Base-by-base conservation (phyloP, 2,113 vertebrate genomes). In the Struthidea cinerea region DNA sequence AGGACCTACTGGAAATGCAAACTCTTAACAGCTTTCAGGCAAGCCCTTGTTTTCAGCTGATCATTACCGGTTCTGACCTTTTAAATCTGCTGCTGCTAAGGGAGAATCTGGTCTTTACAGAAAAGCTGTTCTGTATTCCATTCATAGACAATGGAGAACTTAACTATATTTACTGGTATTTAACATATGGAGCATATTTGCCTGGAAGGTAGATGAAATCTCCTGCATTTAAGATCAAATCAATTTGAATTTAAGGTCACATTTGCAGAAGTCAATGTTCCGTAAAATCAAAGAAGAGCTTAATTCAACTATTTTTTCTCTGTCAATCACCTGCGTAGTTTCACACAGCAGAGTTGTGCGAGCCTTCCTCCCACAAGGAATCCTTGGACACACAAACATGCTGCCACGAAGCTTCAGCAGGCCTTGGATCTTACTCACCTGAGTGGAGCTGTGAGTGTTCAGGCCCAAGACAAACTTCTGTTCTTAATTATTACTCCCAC, bases 181-280 rank as follows among this genome's bases (percentile, higher is more conserved):
- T 96, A 97, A 95, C 94, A 95, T 95, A 96, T 84, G 92, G 83
- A 93, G 85, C 85, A 95, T 96, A 96, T 96, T 95, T 96, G 90
- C 93, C 96, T 96, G 90, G 90, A 97, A 95, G 90, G 93, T 95
- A 95, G 83, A 91, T 95, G 87, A 94, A 95, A 96, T 96, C 92
- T 94, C 88, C 68, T 86, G 69, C 88, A 95, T 96, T 97, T 96
- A 96, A 96, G 93, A 95, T 93, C 90, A 95, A 93, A 96, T 97
- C 94, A 95, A 94, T 97, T 93, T 92, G 92, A 97, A 96, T 96
- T 97, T 97, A 95, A 96, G 93, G 94, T 96, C 94, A 95, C 85
- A 95, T 97, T 96, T 96, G 83, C 92, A 95, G 93, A 88, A 95
- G 94, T 90, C 96, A 86, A 91, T 95, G 92, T 90, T 94, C 85